phyloP scores from a whole-genome alignment of 2,113 vertebrate genomes.

The Isichthys henryi region DNA sequence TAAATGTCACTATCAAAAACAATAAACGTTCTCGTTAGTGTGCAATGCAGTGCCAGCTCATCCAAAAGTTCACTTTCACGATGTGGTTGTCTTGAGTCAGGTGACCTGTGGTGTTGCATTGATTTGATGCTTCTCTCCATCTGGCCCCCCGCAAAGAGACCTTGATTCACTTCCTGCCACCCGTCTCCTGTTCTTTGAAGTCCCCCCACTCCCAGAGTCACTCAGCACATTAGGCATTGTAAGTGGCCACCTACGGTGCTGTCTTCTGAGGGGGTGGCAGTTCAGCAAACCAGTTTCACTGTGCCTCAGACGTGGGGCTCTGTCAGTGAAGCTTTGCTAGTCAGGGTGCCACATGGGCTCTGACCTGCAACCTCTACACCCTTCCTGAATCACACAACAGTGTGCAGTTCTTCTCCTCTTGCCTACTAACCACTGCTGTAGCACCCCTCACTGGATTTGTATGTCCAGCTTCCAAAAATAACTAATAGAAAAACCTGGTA shows the following conservation, averaged over 20 bases:
- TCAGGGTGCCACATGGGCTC: not conserved
- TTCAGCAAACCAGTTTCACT: not conserved
- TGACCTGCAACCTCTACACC: not conserved
- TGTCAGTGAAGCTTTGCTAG: not conserved
- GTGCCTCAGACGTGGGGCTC: not conserved
- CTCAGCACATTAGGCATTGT: not conserved
- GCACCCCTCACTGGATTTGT: not conserved
- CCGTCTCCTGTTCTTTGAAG: not conserved
- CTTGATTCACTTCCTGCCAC: not conserved
- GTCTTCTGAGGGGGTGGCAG: not conserved
- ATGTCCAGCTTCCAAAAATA: not conserved
- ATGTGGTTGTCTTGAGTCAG: not conserved
- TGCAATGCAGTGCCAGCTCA: not conserved
- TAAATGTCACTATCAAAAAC: not conserved
- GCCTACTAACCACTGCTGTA: not conserved
- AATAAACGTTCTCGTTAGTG: not conserved
- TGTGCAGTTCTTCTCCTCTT: not conserved
- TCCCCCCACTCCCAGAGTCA: not conserved
- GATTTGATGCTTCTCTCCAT: not conserved
- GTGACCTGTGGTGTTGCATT: not conserved
- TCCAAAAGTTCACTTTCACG: not conserved
- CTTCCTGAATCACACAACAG: not conserved
- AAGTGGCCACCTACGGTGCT: not conserved
- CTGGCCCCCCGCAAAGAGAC: not conserved
- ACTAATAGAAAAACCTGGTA: not conserved